Percentiles rank a stretch among this genome's conserved stretches.
Conservation (phyloP, 2,888 invertebrate species). For the Eustalomyia histrio region DNA sequence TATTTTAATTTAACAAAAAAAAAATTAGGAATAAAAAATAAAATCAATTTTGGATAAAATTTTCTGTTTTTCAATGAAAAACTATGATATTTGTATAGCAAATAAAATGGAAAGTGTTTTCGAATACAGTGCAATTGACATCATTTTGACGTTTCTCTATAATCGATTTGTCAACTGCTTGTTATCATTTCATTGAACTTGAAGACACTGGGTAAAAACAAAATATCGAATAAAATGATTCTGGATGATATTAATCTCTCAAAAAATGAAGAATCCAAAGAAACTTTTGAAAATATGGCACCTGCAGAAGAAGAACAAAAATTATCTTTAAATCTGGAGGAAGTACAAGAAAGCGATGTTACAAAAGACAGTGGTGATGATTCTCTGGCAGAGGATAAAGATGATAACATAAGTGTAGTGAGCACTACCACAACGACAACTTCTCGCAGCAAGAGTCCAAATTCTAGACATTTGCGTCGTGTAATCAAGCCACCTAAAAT, state of each 20-base stretch:
- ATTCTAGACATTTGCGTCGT: conserved; percentile 80
- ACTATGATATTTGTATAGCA: too few species aligned
- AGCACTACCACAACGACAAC: conserved; percentile 90
- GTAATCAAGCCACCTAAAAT: conserved; percentile 82
- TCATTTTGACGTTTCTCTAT: too few species aligned
- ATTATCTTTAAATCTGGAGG: background rate
- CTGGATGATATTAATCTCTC: conserved; percentile 29
- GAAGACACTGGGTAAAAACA: too few species aligned
- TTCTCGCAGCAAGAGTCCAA: conserved; percentile 89
- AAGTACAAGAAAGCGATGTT: background rate
- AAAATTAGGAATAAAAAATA: too few species aligned
- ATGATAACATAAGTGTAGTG: conserved; percentile 90
- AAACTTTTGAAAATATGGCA: background rate
- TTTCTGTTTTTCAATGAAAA: too few species aligned
- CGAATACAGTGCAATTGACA: too few species aligned
- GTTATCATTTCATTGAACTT: too few species aligned
- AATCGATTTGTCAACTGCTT: too few species aligned
- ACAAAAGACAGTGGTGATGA: conserved; percentile 67
- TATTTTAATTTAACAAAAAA: too few species aligned
- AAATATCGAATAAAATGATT: conserved; percentile 30
- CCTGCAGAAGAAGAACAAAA: background rate
- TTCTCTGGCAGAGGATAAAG: conserved; percentile 70
- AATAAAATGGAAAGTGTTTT: too few species aligned
- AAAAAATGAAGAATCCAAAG: background rate
- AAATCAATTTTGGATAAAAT: too few species aligned